Evolutionary conservation across 2,797 vertebrate genomes (phyloP), one percentile per base, ranked within the genome.

Genomic region (Limosa lapponica): DNA sequence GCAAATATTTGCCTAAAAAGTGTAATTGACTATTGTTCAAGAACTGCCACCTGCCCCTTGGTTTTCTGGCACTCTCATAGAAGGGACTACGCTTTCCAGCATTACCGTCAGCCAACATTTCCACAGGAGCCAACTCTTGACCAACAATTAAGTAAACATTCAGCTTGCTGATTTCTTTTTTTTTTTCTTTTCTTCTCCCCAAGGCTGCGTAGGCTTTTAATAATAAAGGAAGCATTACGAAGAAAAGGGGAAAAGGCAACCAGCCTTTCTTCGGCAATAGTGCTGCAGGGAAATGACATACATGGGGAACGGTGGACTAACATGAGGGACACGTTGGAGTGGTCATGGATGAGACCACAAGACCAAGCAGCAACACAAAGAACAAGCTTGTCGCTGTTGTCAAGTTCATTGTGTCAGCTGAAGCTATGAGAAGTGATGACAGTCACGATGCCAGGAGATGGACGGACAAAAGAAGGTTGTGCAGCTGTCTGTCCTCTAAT

Each of bases 401-500:
- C 10, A 71, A 77, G 62, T 28, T 86, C 43, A 62, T 85, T 91
- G 49, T 87, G 86, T 78, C 82, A 78, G 88, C 94, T 85, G 90
- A 66, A 90, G 70, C 36, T 79, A 30, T 3, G 13, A 89, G 66
- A 49, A 89, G 92, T 84, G 94, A 88, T 81, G 82, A 90, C 90
- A 95, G 92, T 91, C 91, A 93, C 43, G 15, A 84, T 90, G 72
- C 34, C 82, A 90, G 82, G 65, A 72, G 49, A 81, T 32, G 62
- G 77, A 39, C 0, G 1, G 88, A 97, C 96, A 96, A 95, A 95
- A 91, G 93, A 23, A 82, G 88, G 52, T 62, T 82, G 61, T 90
- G 95, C 91, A 95, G 94, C 93, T 97, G 96, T 94, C 93, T 97
- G 96, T 94, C 91, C 66, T 78, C 49, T 93, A 71, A 71, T 90